Evolutionary conservation across 2,113 vertebrate genomes (phyloP), one percentile per base, ranked within the genome.

Genomic region (Pseudorectes ferrugineus): DNA sequence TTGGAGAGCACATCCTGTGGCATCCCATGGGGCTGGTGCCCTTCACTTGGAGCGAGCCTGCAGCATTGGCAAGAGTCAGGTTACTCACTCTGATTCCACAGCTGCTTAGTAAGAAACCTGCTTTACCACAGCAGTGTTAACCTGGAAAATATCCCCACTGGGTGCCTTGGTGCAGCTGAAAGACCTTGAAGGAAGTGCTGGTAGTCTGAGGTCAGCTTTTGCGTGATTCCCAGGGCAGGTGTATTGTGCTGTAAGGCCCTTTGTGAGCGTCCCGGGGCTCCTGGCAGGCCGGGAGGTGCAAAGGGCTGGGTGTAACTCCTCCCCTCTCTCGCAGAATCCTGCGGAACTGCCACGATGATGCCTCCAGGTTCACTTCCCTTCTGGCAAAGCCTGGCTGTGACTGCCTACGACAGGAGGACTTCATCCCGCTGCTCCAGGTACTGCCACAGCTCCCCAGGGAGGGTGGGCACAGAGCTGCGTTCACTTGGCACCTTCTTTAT

Each of bases 341-440:
- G 59, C 97, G 98, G 96, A 98, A 96, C 96, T 99, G 98, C 97
- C 98, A 99, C 23, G 99, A 99, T 17, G 99, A 99, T 92, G 97
- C 99, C 42, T 99, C 99, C 40, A 99, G 98, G 97, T 99, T 99
- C 96, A 98, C 98, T 36, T 98, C 92, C 96, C 97, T 99, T 95
- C 94, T 99, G 36, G 98, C 99, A 23, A 99, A 99, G 96, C 99
- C 99, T 28, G 95, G 97, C 97, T 99, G 97, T 95, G 98, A 86
- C 92, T 99, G 97, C 97, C 97, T 99, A 52, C 98, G 99, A 89
- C 99, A 99, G 96, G 99, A 99, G 91, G 99, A 99, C 96, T 99
- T 99, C 94, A 99, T 99, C 97, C 99, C 99, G 22, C 98, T 99
- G 54, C 98, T 99, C 96, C 99, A 99, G 99, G 99, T 99, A 95